phyloP scores from a whole-genome alignment of 2,113 vertebrate species.

The Barnardius zonarius region DNA sequence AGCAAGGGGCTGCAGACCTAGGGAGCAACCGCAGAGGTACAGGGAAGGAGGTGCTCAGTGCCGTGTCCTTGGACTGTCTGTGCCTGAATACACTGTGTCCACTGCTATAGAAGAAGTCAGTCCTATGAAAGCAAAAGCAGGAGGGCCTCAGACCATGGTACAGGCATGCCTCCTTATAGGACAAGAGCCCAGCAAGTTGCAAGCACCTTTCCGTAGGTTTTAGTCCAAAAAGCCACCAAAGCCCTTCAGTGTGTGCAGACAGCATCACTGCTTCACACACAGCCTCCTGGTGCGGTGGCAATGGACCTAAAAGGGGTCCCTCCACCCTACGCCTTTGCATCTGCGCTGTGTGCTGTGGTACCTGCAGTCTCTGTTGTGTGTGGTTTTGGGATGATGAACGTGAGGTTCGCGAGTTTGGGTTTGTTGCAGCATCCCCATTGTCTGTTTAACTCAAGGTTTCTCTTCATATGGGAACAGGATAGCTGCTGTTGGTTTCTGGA shows the following conservation, averaged over 20 bases:
- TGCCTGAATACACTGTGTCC: not conserved
- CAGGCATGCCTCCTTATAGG: accelerated
- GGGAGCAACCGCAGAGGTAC: not conserved
- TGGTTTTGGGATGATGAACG: not conserved
- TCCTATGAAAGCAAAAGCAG: not conserved
- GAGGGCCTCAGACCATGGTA: not conserved
- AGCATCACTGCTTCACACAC: not conserved
- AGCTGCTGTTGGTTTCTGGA: not conserved
- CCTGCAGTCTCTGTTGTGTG: not conserved
- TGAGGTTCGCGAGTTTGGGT: not conserved
- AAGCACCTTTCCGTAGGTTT: not conserved
- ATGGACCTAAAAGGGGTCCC: accelerated
- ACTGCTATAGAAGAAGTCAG: not conserved
- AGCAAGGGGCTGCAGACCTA: not conserved
- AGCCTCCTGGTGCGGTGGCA: not conserved
- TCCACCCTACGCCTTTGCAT: not conserved
- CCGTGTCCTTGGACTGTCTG: not conserved
- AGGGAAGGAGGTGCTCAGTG: not conserved
- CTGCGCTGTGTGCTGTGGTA: not conserved
- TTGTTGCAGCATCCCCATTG: not conserved
- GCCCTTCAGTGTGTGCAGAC: not conserved
- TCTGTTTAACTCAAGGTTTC: not conserved
- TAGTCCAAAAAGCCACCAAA: not conserved
- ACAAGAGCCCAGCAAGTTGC: not conserved
- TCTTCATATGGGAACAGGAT: not conserved